Evolutionary conservation across 2,888 invertebrate species (phyloP), one percentile per base, ranked within the genome.

Genomic region (Gymnoscelis rufifasciata): DNA sequence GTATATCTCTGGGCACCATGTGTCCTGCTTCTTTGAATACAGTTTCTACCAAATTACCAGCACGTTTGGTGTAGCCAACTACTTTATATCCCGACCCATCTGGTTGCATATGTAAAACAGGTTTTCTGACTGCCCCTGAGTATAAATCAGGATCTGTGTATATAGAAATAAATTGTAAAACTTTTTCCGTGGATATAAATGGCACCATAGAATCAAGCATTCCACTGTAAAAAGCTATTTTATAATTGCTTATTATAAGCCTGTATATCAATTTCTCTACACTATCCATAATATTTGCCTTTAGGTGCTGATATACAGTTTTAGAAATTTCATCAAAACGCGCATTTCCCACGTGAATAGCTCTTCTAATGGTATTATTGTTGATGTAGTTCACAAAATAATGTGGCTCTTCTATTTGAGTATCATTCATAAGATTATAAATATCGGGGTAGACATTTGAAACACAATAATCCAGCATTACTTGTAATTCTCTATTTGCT

Each of bases 381-480:
- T 29, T 29, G 6, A 29, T 29, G 7, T 29, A 29, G 3, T 11
- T 2, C 5, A 11, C 1, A 29, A 29, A 29, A 11, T 29, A 7
- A 41, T 10, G 2, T 23, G 3, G 14, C 2, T 33, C 33, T 2
- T 14, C 8, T n/a, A n/a, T n/a, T n/a, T n/a, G n/a, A n/a, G 10
- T 3, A 33, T 11, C 11, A 33, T 10, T 6, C 3, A 24, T 3
- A 30, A 29, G 10, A 7, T 29, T 29, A 29, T 7, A 26, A 2
- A 15, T 13, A 30, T 89, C 31, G 92, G 0, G 95, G 76, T 1
- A 78, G 71, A 67, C 94, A 93, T 66, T 94, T 94, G n/a, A n/a
- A n/a, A n/a, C n/a, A n/a, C n/a, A n/a, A 0, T 91, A 74, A 38
- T 92, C 78, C 65, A 93, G 5, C 7, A 29, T 35, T 8, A 19